Percentiles rank a stretch among this genome's conserved stretches.
These are phyloP conservation scores for Cliona cf. orientalis DNA, from an alignment of 37 sponge, comb jelly and placozoan species.

Conservation along the genomic window DNA sequence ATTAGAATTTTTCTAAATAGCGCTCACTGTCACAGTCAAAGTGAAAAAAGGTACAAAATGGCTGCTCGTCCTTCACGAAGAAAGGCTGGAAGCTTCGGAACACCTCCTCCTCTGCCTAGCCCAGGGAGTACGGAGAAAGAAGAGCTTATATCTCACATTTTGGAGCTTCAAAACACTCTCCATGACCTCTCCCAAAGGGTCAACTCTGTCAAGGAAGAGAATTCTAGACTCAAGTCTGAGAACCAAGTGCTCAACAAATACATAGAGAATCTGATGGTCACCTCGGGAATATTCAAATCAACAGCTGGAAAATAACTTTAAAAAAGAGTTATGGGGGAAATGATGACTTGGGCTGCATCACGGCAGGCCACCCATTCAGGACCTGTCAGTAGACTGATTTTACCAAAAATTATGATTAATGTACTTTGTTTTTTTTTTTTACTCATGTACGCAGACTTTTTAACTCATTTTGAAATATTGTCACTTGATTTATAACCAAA, in stretches of 20 bases:
- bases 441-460: too few species aligned
- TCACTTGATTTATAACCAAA: too few species aligned
- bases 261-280: conserved; percentile 78
- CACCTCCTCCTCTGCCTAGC: too few species aligned
- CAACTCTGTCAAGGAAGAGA: conserved; percentile 85
- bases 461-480: too few species aligned
- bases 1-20: neutral
- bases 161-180: conserved; percentile 81
- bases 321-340: too few species aligned
- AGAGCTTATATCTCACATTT: conserved; percentile 57
- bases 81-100: too few species aligned
- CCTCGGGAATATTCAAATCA: conserved; percentile 69
- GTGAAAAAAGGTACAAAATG: neutral
- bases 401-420: too few species aligned
- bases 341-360: too few species aligned
- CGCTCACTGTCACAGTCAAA: neutral
- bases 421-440: too few species aligned
- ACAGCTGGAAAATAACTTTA: conserved; percentile 5
- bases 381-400: too few species aligned
- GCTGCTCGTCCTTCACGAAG: too few species aligned
- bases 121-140: conserved; percentile 38
- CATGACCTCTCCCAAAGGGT: conserved; percentile 80
- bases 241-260: conserved; percentile 83
- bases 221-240: conserved; percentile 68
- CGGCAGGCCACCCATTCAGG: too few species aligned